Conservation (phyloP, 1,140 invertebrate genomes). For the Sycophila sp. region DNA sequence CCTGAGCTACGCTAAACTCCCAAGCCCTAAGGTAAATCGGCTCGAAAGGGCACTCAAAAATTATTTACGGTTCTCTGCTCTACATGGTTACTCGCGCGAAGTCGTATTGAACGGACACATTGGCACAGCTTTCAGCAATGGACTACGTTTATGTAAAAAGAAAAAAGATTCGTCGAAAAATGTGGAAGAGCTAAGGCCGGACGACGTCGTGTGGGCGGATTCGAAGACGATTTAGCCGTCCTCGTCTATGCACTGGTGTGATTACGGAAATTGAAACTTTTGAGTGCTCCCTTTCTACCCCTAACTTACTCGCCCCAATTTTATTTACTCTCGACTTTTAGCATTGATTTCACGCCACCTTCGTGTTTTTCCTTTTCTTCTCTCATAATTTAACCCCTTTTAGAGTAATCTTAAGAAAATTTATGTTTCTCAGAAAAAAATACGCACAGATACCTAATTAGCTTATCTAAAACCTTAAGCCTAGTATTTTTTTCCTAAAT, state of each 20-base stretch:
- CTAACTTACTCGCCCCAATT: not conserved
- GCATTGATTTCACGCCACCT: too few species aligned
- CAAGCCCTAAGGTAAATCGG: not conserved
- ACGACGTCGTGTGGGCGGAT: constrained; percentile 6
- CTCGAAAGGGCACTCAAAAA: constrained; percentile 10
- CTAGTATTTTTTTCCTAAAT: constrained; percentile 54
- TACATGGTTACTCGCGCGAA: not conserved
- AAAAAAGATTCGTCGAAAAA: constrained; percentile 26
- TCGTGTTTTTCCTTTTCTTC: not conserved
- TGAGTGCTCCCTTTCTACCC: constrained; percentile 2
- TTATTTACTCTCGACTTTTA: not conserved
- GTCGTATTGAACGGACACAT: constrained; percentile 14
- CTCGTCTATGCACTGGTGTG: not conserved
- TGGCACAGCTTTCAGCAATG: constrained; percentile 25
- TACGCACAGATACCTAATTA: constrained; percentile 42
- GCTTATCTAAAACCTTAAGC: constrained; percentile 51
- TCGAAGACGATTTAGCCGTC: not conserved
- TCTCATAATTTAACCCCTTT: not conserved
- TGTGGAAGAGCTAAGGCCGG: constrained; percentile 30
- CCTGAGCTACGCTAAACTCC: not conserved
- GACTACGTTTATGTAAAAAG: not conserved
- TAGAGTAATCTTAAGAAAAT: not conserved
- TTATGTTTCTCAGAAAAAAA: not conserved
- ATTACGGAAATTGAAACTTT: not conserved
- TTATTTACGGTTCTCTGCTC: not conserved